Evolutionary conservation across 2,888 invertebrate species (phyloP), one percentile per base, ranked within the genome.

Genomic region (Ophioninae sp.): DNA sequence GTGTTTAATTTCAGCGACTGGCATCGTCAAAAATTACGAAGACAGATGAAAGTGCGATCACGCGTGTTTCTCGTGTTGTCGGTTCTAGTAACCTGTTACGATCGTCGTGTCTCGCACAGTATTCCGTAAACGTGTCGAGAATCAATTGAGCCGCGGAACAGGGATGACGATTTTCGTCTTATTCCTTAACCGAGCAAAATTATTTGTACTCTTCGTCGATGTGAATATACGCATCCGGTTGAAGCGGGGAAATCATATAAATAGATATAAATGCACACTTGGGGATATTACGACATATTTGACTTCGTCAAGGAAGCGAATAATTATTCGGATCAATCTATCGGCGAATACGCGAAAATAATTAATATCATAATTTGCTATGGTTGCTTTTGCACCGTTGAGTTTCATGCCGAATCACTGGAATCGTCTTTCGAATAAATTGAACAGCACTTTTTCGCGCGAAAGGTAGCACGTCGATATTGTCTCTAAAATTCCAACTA

Each of bases 41-140:
- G 41, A 70, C 64, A 13, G 62, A 72, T 8, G 30, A 67, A 50
- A 50, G 17, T 57, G 41, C 21, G 44, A 73, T 59, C 37, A 67
- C 50, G 67, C 70, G 59, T 67, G 59, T 70, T 62, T 50, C n/a
- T 61, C 67, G 59, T 67, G 20, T 39, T 50, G 56, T 79, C 21
- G 64, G 21, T 41, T 20, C 57, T n/a, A 21, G 41, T 20, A 72
- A 79, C 57, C 65, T 64, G 72, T 65, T 64, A 79, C 69, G 57
- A 77, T 67, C 57, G 56, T 39, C 59, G 37, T 20, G 41, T 39
- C 6, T 59, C 57, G 6, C 39, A 39, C 39, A 59, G 59, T 41
- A 39, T 39, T 59, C 0, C 13, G 59, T 20, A 72, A 39, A 20
- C 41, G 20, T 41, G 21, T 41, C 30, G 5, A 59, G 41, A 59